Conservation (phyloP, 2,113 vertebrate species). For the Anhinga anhinga region DNA sequence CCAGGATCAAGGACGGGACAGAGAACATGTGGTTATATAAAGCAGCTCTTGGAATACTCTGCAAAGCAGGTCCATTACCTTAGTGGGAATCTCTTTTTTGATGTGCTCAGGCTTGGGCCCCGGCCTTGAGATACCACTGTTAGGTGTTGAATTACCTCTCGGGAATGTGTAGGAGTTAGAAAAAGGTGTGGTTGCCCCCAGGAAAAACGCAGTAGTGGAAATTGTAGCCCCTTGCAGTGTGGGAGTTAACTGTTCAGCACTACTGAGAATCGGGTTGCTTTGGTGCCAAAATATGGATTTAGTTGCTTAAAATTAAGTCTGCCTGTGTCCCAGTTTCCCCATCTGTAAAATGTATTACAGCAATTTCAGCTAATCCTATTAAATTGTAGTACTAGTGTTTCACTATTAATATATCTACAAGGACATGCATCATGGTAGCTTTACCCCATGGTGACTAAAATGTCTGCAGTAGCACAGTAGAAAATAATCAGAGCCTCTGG, state of each 20-base stretch:
- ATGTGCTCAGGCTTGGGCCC: neutral
- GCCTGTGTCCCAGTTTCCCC: conserved; percentile 49
- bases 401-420: conserved; percentile 54
- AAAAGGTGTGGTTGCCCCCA: neutral
- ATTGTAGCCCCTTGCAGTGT: neutral
- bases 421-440: conserved; percentile 48
- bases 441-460: conserved; percentile 19
- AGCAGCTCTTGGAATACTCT: neutral
- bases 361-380: conserved; percentile 63
- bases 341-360: conserved; percentile 55
- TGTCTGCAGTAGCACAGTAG: neutral
- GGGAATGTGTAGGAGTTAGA: neutral
- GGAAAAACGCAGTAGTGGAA: neutral
- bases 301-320: conserved; percentile 56
- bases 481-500: conserved; percentile 34
- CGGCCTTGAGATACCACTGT: neutral
- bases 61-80: accelerated
- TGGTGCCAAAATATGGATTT: conserved; percentile 55
- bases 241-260: neutral
- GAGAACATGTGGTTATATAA: neutral
- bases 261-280: conserved; percentile 7
- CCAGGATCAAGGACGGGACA: neutral
- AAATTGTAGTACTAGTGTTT: conserved; percentile 60
- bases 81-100: neutral
- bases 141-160: neutral